Evolutionary conservation across 2,797 vertebrate species (phyloP).

Genomic region (Tragelaphus eurycerus): DNA sequence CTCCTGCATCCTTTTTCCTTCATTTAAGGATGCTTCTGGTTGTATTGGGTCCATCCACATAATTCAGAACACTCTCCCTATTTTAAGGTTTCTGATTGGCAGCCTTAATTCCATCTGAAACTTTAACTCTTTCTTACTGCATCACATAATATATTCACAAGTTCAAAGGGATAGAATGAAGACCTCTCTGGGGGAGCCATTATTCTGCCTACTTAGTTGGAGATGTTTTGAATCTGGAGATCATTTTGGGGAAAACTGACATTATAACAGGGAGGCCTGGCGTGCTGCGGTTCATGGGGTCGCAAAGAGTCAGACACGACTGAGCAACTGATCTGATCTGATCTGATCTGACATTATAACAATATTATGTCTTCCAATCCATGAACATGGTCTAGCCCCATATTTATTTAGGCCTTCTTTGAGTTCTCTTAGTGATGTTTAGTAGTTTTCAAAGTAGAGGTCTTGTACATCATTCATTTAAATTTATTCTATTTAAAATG

Average conservation of each 20-base stretch:
- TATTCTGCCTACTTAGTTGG: neutral
- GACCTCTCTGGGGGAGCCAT: neutral
- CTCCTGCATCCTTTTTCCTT: neutral
- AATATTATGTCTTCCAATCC: neutral
- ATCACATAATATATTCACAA: neutral
- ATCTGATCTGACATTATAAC: neutral
- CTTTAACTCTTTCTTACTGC: neutral
- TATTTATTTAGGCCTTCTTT: neutral
- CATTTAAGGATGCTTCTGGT: neutral
- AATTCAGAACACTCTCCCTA: neutral
- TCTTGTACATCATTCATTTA: neutral
- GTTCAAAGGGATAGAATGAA: neutral
- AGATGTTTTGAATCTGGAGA: neutral
- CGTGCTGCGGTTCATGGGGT: too few relatives aligned
- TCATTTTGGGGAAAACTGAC: neutral
- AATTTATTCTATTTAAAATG: neutral
- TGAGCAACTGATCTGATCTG: too few relatives aligned
- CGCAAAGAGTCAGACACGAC: too few relatives aligned
- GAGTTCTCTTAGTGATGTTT: neutral
- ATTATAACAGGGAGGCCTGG: too few relatives aligned
- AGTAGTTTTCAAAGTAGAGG: neutral
- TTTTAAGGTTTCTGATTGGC: neutral
- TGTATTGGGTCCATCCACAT: neutral
- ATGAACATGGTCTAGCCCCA: neutral
- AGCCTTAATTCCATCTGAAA: neutral